Evolutionary conservation across 2,888 invertebrate species (phyloP), one percentile per base, ranked within the genome.

Genomic region (Amphipoea oculea): DNA sequence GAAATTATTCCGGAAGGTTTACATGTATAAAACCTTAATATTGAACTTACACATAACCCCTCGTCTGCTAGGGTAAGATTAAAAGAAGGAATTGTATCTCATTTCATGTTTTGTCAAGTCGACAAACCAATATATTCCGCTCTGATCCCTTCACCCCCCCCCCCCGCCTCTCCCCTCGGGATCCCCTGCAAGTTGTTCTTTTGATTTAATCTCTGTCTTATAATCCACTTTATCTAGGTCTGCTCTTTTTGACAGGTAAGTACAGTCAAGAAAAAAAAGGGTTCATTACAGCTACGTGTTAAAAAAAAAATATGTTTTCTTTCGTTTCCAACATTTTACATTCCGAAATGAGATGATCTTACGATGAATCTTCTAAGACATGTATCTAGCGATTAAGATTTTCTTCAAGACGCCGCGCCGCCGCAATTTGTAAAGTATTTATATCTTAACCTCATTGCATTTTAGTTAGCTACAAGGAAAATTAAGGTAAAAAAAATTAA

Each of bases 291-390:
- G 40, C 40, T 40, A 23, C 9, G n/a, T 11, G 60, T n/a, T 29
- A 29, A 17, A 48, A 40, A 23, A 9, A 48, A 40, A n/a, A n/a
- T n/a, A 23, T 4, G 1, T 48, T 60, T 36, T n/a, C 17, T 14
- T 78, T 78, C 82, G 4, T 29, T 72, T 87, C 76, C 81, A 80
- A 42, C 4, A 51, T 81, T 70, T 70, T 45, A 36, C 23, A 57
- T 70, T 82, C 62, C n/a, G 3, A 65, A 66, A 12, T 20, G 0
- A 78, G 36, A 65, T 76, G 60, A 82, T 81, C 82, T 84, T 71
- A 36, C 42, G n/a, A 71, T 63, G 51, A 74, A 88, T 86, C 82
- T 78, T 42, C 4, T n/a, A 66, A 62, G 78, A 77, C 74, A 75
- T 40, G 14, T 23, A n/a, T n/a, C n/a, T n/a, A 2, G 67, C 65